Conservation (phyloP, 2,888 invertebrate species). For the Lymantria monacha region DNA sequence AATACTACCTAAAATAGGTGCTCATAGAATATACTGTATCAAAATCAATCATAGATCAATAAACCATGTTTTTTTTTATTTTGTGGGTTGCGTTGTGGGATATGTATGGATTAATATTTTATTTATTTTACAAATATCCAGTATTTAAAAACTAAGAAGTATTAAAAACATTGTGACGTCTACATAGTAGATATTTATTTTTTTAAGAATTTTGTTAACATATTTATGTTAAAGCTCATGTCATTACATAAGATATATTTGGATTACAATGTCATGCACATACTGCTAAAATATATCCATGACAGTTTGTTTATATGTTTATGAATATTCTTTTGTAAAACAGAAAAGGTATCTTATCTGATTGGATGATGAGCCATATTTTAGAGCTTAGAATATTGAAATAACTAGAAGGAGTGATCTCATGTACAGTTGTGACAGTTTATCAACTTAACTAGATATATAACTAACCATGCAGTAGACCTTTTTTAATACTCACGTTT, state of each 20-base stretch:
- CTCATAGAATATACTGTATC: background rate
- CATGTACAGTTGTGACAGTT: no score
- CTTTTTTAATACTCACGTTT: no score
- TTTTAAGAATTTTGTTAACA: conserved; percentile 1
- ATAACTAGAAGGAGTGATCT: no score
- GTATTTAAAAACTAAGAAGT: conserved; percentile 37
- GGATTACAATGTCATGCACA: background rate
- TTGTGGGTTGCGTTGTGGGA: conserved; percentile 40
- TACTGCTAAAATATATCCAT: background rate
- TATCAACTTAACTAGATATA: no score
- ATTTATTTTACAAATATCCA: conserved; percentile 25
- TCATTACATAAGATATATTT: background rate
- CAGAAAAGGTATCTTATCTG: no score
- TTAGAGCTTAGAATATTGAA: no score
- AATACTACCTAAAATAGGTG: background rate
- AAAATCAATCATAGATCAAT: conserved; percentile 6
- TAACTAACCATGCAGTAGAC: no score
- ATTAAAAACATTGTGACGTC: conserved; percentile 30
- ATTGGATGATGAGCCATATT: no score
- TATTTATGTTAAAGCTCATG: conserved; percentile 6
- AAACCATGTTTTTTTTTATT: conserved; percentile 10
- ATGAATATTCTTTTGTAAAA: no score
- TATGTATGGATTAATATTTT: conserved; percentile 37
- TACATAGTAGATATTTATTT: conserved; percentile 32
- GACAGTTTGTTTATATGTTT: background rate